Evolutionary conservation across 2,888 invertebrate genomes (phyloP), one percentile per base, ranked within the genome.

Genomic region (Tetropium fuscum): DNA sequence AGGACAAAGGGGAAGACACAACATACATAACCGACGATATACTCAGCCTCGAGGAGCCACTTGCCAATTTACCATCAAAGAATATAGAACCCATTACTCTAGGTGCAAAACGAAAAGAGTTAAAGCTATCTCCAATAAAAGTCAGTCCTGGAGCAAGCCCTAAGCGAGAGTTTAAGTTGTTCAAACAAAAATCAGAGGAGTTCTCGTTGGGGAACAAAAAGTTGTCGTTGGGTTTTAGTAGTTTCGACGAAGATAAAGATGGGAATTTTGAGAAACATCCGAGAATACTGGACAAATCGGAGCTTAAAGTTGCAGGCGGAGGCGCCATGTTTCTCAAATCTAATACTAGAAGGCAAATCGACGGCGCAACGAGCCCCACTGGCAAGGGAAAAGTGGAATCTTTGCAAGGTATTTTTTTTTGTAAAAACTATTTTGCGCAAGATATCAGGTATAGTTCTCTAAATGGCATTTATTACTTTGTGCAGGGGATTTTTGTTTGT

Each of bases 311-410:
- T 13, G 58, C 68, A n/a, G 87, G 87, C 1, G 86, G 85, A n/a
- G 89, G 89, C 1, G 81, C 86, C 2, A 87, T 88, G 84, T 89
- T 89, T 70, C 80, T 89, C 4, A 89, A 89, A 74, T 83, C 85
- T 1, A 84, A 85, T 38, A 78, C 79, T 7, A 80, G 77, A 63
- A 77, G 74, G 62, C 59, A 69, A 57, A 63, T 66, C 67, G 38
- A 80, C 69, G 63, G 5, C 11, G 18, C 8, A 27, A n/a, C 13
- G n/a, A 27, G 40, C 5, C 27, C 40, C 4, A 2, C 40, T 27
- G 38, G 25, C 16, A 36, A 38, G 15, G 49, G 38, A n/a, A 51
- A 51, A 51, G 38, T 13, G 16, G 51, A 51, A 8, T 27, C 38
- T 15, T 7, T 51, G 6, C 51, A 51, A 51, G 51, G 51, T 51